phyloP scores from a whole-genome alignment of 2,888 invertebrate genomes.

The Clistopyga incitator region DNA sequence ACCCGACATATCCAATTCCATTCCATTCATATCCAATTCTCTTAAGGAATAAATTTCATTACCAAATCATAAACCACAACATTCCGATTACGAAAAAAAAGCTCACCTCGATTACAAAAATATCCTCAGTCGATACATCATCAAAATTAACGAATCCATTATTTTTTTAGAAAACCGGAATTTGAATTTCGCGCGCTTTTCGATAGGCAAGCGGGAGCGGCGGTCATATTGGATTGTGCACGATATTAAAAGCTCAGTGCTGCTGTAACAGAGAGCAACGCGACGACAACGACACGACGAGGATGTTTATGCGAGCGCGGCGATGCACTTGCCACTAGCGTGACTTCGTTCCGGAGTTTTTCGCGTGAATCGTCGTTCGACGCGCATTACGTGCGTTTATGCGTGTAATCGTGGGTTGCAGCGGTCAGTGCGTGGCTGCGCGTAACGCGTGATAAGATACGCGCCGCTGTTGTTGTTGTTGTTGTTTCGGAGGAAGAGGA shows the following conservation, averaged over 20 bases:
- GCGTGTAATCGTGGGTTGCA: not conserved
- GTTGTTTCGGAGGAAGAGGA: too few relatives aligned
- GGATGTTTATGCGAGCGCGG: conserved; percentile 74
- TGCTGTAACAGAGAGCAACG: not conserved
- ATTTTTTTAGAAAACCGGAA: too few relatives aligned
- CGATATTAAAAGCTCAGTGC: conserved; percentile 21
- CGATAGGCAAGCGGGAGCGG: conserved; percentile 3
- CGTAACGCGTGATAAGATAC: not conserved
- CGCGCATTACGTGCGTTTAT: not conserved
- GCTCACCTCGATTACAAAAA: too few relatives aligned
- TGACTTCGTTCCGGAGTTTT: conserved; percentile 61
- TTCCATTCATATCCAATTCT: too few relatives aligned
- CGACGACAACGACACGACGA: conserved; percentile 46
- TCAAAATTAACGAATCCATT: too few relatives aligned
- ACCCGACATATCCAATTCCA: too few relatives aligned
- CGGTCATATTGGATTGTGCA: conserved; percentile 74
- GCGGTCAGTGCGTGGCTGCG: not conserved
- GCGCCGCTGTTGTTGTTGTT: not conserved
- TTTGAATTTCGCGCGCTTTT: conserved; percentile 15
- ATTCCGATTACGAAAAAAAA: too few relatives aligned
- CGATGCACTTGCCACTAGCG: conserved; percentile 69
- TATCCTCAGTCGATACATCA: too few relatives aligned
- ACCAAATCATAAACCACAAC: too few relatives aligned
- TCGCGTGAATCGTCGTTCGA: conserved; percentile 40
- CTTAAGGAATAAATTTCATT: too few relatives aligned